phyloP scores from a whole-genome alignment of 2,797 vertebrate genomes.

The Pangasius larnaudii region DNA sequence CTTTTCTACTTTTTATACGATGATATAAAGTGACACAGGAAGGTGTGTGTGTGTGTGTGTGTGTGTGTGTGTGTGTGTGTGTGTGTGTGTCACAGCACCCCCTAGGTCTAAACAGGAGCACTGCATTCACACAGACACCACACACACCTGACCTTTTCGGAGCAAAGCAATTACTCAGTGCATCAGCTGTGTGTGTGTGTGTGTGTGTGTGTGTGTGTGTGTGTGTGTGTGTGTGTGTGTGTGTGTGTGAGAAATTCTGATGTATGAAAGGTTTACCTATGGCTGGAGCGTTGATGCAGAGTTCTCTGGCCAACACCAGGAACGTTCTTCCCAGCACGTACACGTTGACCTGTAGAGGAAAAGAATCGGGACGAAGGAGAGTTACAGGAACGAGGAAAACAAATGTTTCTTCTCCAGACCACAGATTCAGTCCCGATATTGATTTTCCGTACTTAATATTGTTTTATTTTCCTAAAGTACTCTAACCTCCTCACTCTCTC shows the following conservation, averaged over 20 bases:
- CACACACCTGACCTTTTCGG: not conserved
- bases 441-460: not conserved
- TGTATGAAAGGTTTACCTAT: conserved; percentile 81
- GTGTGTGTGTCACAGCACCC: not conserved
- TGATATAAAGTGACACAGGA: not conserved
- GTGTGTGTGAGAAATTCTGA: not conserved
- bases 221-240: not conserved
- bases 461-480: not conserved
- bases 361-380: not conserved
- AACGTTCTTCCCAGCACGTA: conserved; percentile 94
- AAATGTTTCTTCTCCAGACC: not conserved
- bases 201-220: conserved; percentile 5
- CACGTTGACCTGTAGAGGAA: conserved; percentile 88
- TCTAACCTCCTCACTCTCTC: not conserved
- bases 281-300: conserved; percentile 96
- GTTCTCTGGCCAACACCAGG: conserved; percentile 88
- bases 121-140: not conserved
- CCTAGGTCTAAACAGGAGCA: not conserved
- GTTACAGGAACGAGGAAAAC: not conserved
- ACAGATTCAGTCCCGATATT: not conserved
- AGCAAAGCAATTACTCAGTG: not conserved
- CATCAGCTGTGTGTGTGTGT: not conserved
- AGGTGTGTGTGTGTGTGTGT: not conserved
- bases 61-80: not conserved
- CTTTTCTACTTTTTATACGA: not conserved